Percentiles rank a stretch among this genome's conserved stretches.
Evolutionary conservation across 2,113 vertebrate genomes (phyloP).

Genomic region (Tragelaphus scriptus): DNA sequence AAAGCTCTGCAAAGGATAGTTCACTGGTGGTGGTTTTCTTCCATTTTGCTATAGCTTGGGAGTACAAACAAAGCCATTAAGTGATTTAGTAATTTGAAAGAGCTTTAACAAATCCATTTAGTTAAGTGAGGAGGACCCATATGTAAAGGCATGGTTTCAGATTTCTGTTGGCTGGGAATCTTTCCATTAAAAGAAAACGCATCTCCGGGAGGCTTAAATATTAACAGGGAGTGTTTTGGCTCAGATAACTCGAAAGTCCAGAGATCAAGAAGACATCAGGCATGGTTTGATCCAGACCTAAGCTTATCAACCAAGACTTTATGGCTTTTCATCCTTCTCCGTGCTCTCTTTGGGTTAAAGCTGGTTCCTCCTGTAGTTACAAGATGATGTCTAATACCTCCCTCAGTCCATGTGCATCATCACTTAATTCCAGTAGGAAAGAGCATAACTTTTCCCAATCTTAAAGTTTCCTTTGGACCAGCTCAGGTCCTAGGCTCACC

Average conservation of each 20-base stretch:
- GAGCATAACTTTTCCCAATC: fast-evolving
- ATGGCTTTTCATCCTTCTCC: neutral
- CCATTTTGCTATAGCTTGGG: neutral
- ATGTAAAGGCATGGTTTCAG: neutral
- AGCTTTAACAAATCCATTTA: neutral
- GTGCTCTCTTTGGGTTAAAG: neutral
- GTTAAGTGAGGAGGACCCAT: neutral
- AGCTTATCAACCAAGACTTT: neutral
- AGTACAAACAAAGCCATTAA: neutral
- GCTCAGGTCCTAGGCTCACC: too few relatives aligned
- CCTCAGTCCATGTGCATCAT: neutral
- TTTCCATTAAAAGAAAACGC: neutral
- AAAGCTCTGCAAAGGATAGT: fast-evolving
- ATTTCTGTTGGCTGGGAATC: neutral
- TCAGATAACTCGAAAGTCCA: neutral
- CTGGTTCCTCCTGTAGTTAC: neutral
- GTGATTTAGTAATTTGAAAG: neutral
- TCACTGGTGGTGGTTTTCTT: neutral
- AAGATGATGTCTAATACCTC: neutral
- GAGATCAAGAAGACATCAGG: neutral
- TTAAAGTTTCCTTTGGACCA: neutral
- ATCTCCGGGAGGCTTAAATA: neutral
- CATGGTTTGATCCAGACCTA: neutral
- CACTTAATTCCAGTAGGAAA: neutral
- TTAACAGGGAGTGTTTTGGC: neutral